These are phyloP conservation scores for Falco punctatus DNA, from an alignment of 2,113 vertebrate species.

Conservation along the genomic window DNA sequence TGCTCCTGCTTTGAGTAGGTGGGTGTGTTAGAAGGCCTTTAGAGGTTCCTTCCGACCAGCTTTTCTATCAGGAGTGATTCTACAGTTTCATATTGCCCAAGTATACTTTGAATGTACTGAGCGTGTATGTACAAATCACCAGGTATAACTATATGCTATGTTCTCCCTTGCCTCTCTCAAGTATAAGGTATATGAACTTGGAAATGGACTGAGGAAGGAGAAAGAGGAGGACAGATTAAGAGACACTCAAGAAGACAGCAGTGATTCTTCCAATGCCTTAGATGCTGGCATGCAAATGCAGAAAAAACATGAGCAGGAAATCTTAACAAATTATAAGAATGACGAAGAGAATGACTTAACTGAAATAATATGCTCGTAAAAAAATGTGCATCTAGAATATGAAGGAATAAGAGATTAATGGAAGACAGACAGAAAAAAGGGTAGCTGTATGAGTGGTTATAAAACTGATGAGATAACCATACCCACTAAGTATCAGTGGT, in stretches of 20 bases:
- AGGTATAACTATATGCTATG: not conserved
- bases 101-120: not conserved
- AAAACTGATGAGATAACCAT: not conserved
- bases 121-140: not conserved
- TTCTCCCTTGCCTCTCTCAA: not conserved
- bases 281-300: not conserved
- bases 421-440: not conserved
- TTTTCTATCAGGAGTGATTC: not conserved
- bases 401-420: not conserved
- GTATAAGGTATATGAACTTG: not conserved
- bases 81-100: not conserved
- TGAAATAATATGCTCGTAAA: not conserved
- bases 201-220: not conserved
- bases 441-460: not conserved
- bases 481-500: not conserved
- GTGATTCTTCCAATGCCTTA: not conserved
- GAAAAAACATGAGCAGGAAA: not conserved
- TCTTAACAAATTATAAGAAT: not conserved
- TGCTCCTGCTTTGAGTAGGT: not conserved
- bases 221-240: not conserved
- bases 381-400: not conserved
- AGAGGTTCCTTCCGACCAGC: not conserved
- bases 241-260: not conserved
- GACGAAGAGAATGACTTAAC: not conserved
- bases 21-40: fast-evolving